Conservation (phyloP, 1,140 invertebrate species). For the Belonocnema kinseyi region DNA sequence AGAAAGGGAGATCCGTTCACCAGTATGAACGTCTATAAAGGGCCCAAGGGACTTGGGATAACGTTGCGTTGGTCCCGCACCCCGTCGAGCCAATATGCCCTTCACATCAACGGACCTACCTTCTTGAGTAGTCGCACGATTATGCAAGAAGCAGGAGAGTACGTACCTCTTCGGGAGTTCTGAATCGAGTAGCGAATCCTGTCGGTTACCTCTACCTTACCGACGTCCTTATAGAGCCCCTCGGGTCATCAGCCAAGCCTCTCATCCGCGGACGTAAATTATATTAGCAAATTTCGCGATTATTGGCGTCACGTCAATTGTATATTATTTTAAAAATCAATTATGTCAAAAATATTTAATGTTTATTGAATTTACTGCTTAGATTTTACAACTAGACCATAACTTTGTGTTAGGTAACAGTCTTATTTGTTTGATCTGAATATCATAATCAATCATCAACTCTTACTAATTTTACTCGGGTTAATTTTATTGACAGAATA, state of each 20-base stretch:
- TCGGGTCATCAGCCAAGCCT: neutral
- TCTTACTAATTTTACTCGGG: too few species aligned
- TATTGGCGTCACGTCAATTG: conserved; percentile 8
- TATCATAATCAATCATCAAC: too few species aligned
- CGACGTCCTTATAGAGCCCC: conserved; percentile 1
- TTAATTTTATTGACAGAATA: too few species aligned
- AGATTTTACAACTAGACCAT: too few species aligned
- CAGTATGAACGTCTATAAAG: conserved; percentile 40
- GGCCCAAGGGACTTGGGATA: conserved; percentile 54
- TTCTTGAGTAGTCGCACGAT: conserved; percentile 70
- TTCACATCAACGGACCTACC: conserved; percentile 68
- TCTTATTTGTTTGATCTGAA: too few species aligned
- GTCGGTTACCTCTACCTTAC: too few species aligned
- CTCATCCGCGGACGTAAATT: neutral
- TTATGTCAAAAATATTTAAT: neutral
- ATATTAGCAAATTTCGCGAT: conserved; percentile 6
- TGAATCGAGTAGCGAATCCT: conserved; percentile 42
- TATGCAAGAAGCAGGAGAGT: conserved; percentile 48
- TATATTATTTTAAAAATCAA: neutral
- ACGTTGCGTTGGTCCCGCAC: conserved; percentile 59
- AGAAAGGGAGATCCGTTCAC: conserved; percentile 49
- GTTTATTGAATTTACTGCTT: neutral
- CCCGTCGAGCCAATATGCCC: conserved; percentile 73
- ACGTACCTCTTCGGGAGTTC: conserved; percentile 36
- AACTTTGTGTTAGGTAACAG: too few species aligned